Evolutionary conservation across 2,113 vertebrate species (phyloP).

Genomic region (Carollia perspicillata): DNA sequence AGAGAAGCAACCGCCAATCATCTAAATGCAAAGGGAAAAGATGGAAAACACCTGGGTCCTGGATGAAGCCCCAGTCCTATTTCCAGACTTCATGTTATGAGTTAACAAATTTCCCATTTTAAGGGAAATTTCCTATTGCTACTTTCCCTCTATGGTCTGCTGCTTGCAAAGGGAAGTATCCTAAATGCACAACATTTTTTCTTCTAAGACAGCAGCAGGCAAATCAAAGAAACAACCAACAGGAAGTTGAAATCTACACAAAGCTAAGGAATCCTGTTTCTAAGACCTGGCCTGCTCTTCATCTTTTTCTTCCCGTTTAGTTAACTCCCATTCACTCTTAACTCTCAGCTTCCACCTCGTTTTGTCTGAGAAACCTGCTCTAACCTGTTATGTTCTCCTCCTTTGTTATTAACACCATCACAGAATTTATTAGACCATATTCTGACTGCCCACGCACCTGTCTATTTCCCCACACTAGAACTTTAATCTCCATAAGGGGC

Average conservation of each 20-base stretch:
- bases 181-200: not conserved
- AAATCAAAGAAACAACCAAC: conserved; percentile 9
- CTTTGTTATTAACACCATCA: not conserved
- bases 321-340: not conserved
- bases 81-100: not conserved
- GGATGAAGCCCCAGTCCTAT: not conserved
- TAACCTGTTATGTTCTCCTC: not conserved
- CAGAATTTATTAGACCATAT: not conserved
- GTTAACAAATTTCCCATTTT: not conserved
- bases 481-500: not conserved
- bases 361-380: not conserved
- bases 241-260: not conserved
- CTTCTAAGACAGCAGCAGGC: not conserved
- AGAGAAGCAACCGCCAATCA: not conserved
- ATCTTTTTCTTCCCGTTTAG: not conserved
- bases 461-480: not conserved
- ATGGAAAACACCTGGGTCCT: not conserved
- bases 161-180: conserved; percentile 6
- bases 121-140: conserved; percentile 3
- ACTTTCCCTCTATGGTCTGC: not conserved
- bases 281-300: not conserved
- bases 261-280: not conserved
- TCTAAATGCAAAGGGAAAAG: not conserved
- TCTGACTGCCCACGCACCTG: not conserved
- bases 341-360: not conserved